phyloP scores from a whole-genome alignment of 2,113 vertebrate genomes.

The Dipodomys stephensi region DNA sequence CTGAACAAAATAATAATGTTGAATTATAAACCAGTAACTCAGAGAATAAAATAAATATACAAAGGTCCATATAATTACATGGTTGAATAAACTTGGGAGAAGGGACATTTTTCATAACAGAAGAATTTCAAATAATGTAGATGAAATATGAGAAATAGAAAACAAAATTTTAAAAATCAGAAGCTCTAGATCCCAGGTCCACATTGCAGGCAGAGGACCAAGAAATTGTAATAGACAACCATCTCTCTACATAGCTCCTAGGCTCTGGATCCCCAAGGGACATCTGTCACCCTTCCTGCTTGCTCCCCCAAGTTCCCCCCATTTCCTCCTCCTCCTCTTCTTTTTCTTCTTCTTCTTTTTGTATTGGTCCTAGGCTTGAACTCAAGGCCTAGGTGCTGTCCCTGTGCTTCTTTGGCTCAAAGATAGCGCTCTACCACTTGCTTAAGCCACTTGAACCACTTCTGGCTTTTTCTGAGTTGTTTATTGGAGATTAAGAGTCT shows the following conservation, averaged over 20 bases:
- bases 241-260: background rate
- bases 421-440: no score
- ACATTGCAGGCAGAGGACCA: background rate
- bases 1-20: slow-evolving; percentile 32
- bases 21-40: background rate
- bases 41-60: slow-evolving; percentile 62
- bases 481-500: no score
- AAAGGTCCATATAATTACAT: slow-evolving; percentile 47
- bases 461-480: no score
- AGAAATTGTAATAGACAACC: background rate
- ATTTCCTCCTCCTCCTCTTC: no score
- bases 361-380: no score
- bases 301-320: background rate
- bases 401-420: no score
- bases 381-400: no score
- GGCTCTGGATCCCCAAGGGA: background rate
- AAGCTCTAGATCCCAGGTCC: background rate
- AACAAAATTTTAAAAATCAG: background rate
- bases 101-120: slow-evolving; percentile 32
- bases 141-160: slow-evolving; percentile 46
- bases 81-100: slow-evolving; percentile 2
- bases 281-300: background rate
- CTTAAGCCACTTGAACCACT: no score
- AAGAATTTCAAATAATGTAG: slow-evolving; percentile 50
- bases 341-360: no score